A percentile compares a stretch with the other conserved stretches of the same genome.
Conservation (phyloP, 2,113 vertebrate species). For the Oreochromis aureus region DNA sequence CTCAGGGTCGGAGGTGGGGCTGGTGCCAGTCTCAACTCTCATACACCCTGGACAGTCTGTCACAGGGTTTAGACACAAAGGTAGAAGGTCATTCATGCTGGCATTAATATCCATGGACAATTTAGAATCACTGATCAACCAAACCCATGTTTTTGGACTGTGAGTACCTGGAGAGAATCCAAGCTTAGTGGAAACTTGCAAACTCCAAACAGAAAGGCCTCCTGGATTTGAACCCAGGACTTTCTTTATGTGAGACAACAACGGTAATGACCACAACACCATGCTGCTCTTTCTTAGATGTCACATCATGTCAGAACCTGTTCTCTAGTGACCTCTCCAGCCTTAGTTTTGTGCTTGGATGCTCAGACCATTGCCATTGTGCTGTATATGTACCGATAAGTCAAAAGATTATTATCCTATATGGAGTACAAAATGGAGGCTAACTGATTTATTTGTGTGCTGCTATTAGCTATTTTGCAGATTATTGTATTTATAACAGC, state of each 20-base stretch:
- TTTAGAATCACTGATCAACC: not conserved
- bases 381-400: not conserved
- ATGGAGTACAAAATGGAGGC: not conserved
- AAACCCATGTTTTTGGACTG: not conserved
- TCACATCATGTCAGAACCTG: not conserved
- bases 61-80: not conserved
- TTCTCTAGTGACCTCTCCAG: not conserved
- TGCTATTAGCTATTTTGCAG: not conserved
- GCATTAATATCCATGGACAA: not conserved
- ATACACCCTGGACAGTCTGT: not conserved
- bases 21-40: not conserved
- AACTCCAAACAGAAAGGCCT: not conserved
- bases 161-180: not conserved
- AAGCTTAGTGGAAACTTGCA: not conserved
- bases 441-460: rapidly evolving
- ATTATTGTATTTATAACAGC: not conserved
- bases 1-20: rapidly evolving
- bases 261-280: not conserved
- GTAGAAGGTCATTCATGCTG: rapidly evolving
- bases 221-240: not conserved
- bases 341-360: not conserved
- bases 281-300: not conserved
- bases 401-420: not conserved
- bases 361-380: not conserved
- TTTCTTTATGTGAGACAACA: not conserved